A percentile compares a stretch with the other conserved stretches of the same genome.
Evolutionary conservation across 2,888 invertebrate species (phyloP).

Genomic region (Hyalella azteca): DNA sequence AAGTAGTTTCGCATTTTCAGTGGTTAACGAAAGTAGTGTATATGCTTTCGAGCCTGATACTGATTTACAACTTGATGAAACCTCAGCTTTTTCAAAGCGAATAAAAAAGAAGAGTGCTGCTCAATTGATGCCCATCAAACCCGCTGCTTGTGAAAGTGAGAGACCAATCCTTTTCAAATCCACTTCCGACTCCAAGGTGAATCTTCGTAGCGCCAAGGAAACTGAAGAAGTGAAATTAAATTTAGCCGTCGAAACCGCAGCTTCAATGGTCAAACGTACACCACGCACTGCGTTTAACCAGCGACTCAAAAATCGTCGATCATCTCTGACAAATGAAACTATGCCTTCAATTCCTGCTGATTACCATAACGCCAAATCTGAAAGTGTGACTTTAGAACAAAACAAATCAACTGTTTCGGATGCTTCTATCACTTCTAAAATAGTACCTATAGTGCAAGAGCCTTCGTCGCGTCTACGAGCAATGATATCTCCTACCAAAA

Average conservation of each 20-base stretch:
- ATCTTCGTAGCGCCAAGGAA: not conserved
- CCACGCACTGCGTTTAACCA: constrained; percentile 16
- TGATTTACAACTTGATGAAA: constrained; percentile 48
- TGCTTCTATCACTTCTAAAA: too few relatives aligned
- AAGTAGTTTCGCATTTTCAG: constrained; percentile 54
- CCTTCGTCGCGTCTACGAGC: too few relatives aligned
- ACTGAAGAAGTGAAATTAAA: not conserved
- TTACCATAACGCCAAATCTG: too few relatives aligned
- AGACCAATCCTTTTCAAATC: too few relatives aligned
- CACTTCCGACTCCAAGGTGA: not conserved
- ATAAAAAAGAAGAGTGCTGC: constrained; percentile 45
- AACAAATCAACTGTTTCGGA: too few relatives aligned
- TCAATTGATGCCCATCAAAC: not conserved
- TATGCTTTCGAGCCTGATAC: constrained; percentile 57
- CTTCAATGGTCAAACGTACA: constrained; percentile 1
- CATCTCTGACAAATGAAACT: not conserved
- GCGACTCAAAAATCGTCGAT: constrained; percentile 1
- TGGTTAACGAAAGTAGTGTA: constrained; percentile 56
- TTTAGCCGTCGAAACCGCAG: not conserved
- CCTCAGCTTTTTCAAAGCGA: constrained; percentile 53
- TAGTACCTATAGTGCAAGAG: too few relatives aligned
- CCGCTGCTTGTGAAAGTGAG: too few relatives aligned
- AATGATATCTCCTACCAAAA: too few relatives aligned
- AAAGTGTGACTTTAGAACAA: too few relatives aligned
- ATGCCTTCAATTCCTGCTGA: too few relatives aligned